Conservation (phyloP, 2,888 invertebrate species). For the Lasioglossum leucozonium region DNA sequence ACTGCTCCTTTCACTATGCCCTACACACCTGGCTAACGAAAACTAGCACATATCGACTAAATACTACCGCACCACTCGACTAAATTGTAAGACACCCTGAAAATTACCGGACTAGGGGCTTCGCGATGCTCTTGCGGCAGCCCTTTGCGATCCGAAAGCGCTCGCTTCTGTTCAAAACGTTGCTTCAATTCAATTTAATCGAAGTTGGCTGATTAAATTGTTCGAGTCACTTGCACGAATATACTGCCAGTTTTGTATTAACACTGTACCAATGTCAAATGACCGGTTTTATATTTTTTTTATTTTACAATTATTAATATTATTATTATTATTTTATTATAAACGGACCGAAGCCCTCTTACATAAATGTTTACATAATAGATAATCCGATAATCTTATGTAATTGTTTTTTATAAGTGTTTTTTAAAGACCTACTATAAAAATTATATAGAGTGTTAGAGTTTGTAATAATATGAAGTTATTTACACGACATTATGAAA, state of each 20-base stretch:
- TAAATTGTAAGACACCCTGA: not conserved
- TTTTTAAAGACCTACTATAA: no score
- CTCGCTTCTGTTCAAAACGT: not conserved
- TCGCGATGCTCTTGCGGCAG: not conserved
- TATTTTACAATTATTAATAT: no score
- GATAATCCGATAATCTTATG: no score
- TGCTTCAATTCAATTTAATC: not conserved
- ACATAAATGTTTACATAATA: no score
- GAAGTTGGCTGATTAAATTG: not conserved
- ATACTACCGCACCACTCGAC: not conserved
- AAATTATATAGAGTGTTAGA: no score
- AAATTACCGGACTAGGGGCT: not conserved
- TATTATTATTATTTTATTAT: no score
- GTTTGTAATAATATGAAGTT: no score
- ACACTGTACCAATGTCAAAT: no score
- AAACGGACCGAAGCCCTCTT: no score
- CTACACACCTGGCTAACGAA: conserved; percentile 19
- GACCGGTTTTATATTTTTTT: no score
- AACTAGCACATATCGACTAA: conserved; percentile 26
- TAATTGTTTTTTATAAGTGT: no score
- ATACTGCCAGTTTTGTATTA: not conserved
- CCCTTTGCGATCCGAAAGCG: not conserved
- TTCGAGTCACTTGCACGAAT: not conserved
- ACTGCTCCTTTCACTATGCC: conserved; percentile 23
- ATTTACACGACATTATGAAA: no score